Conservation (phyloP, 2,797 vertebrate species). For the Percopsis omiscomaycus region DNA sequence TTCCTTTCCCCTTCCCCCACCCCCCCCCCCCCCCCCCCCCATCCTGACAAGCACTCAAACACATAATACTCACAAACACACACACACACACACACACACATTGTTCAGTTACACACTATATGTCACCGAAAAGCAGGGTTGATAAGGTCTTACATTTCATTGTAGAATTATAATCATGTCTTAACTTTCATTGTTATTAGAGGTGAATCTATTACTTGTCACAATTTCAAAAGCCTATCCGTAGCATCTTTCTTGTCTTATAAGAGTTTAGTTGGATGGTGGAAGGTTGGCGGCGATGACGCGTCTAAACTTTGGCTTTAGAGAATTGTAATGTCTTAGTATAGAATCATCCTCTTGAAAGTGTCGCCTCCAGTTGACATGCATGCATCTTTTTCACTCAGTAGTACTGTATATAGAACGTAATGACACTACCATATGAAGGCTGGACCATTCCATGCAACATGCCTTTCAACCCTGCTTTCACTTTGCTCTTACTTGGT, state of each 20-base stretch:
- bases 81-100: conserved; percentile 59
- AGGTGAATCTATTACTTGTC: conserved; percentile 64
- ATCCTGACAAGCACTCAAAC: conserved; percentile 25
- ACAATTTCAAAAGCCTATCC: conserved; percentile 62
- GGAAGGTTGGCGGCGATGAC: conserved; percentile 6
- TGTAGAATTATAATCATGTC: conserved; percentile 69
- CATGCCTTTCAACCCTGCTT: conserved; percentile 76
- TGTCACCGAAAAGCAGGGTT: conserved; percentile 78
- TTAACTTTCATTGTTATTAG: conserved; percentile 63
- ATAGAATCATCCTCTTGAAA: conserved; percentile 52
- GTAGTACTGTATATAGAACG: conserved; percentile 72
- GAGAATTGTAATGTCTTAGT: conserved; percentile 40
- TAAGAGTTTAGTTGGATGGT: conserved; percentile 30
- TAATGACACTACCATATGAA: conserved; percentile 59
- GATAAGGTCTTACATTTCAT: conserved; percentile 69
- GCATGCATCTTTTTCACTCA: conserved; percentile 72
- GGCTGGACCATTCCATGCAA: conserved; percentile 65
- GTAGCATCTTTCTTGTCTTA: conserved; percentile 47
- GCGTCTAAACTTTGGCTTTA: conserved; percentile 27
- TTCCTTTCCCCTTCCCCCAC: conserved; percentile 19
- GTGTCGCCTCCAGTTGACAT: conserved; percentile 58
- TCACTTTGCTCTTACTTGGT: conserved; percentile 63
- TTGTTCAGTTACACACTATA: conserved; percentile 66
- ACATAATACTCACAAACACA: conserved; percentile 33
- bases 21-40: conserved; percentile 27